Conservation (phyloP, 2,797 vertebrate genomes). For the Carduelis carduelis region DNA sequence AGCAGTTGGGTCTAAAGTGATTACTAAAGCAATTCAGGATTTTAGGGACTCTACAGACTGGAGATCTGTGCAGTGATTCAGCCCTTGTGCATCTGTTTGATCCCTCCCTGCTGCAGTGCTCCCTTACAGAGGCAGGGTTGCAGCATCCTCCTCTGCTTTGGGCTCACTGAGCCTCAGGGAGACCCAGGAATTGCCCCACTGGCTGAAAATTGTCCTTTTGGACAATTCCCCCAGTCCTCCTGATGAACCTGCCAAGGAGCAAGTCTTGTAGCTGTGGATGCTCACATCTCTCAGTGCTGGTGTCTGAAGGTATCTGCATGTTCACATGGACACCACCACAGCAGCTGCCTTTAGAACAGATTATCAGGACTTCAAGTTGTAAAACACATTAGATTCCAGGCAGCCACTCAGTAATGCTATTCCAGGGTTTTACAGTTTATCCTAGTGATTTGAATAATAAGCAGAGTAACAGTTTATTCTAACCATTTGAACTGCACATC, state of each 20-base stretch:
- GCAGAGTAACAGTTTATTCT: constrained; percentile 30
- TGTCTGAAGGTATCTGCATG: neutral
- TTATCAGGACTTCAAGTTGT: neutral
- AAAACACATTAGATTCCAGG: neutral
- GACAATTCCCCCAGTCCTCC: neutral
- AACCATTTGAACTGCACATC: constrained; percentile 49
- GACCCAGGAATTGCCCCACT: neutral
- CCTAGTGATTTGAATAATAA: constrained; percentile 36
- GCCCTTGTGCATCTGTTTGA: neutral
- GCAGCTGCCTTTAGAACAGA: neutral
- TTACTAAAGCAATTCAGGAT: constrained; percentile 34
- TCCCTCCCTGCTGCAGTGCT: neutral
- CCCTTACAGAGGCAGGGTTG: neutral
- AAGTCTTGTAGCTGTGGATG: neutral
- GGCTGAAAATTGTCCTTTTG: neutral
- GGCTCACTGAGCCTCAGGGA: neutral
- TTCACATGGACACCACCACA: neutral
- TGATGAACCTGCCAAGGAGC: neutral
- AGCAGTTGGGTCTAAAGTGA: constrained; percentile 38
- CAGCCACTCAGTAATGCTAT: neutral
- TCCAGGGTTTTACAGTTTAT: constrained; percentile 28
- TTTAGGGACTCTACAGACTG: neutral
- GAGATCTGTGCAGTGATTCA: neutral
- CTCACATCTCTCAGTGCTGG: neutral
- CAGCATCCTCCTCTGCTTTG: neutral